Evolutionary conservation across 1,140 invertebrate species (phyloP), one percentile per base, ranked within the genome.

Genomic region (Penaeus chinensis): DNA sequence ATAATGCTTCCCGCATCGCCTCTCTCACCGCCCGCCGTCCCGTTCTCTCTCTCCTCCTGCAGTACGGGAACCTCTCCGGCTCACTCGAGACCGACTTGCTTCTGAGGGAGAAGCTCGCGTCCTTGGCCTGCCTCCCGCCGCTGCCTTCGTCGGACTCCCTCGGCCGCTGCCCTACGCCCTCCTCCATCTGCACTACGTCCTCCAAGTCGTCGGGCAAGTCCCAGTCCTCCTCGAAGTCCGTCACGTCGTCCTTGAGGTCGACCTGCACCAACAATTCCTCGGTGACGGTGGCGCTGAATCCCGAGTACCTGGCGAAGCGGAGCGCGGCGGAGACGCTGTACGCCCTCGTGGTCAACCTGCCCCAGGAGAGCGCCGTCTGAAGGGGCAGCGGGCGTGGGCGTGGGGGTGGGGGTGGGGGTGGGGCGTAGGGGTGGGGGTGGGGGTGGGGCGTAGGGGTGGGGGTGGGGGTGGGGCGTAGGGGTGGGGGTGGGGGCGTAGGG

Each of bases 291-390:
- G 82, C 82, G 20, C 82, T 84, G 65, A 84, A 84, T 54, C 82
- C 81, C n/a, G 81, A 82, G 81, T 82, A 82, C 63, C 22, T 82
- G 62, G n/a, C 37, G 18, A 66, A 83, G 82, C 54, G 47, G 65
- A 71, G 20, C 10, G 79, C 61, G 22, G 37, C 37, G 37, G n/a
- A 74, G 42, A 27, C 60, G 3, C 66, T 54, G 10, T 54, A 54
- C 54, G 54, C 54, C 54, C 54, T 54, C 54, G 79, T 32, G 61
- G 60, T n/a, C 79, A 5, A 32, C 42, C 66, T 24, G 37, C 18
- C 22, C 60, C 54, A 84, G 82, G 82, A 84, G 69, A 84, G 82
- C 24, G 71, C 82, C 69, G 82, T 84, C 69, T 84, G 76, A 71
- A 37, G 54, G 42, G 11, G 27, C 27, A 10, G 4, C 3, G 24